Evolutionary conservation across 2,888 invertebrate genomes (phyloP).

Genomic region (Choristoneura rosaceana): DNA sequence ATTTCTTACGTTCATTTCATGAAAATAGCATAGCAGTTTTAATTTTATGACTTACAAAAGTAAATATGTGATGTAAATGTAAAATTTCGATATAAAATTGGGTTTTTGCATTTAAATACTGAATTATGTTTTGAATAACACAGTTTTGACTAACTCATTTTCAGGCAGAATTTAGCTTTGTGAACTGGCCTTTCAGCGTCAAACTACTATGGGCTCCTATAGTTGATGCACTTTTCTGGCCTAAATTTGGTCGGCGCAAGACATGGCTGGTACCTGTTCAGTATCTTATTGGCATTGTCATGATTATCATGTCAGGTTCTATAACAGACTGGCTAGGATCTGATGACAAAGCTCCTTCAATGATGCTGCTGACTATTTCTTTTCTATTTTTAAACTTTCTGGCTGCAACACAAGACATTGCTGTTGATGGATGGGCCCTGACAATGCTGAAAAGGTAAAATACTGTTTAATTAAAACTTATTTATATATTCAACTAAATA

Average conservation of each 20-base stretch:
- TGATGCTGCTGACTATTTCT: slow-evolving; percentile 91
- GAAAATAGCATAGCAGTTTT: too few relatives aligned
- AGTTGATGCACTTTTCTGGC: slow-evolving; percentile 96
- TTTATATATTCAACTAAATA: too few relatives aligned
- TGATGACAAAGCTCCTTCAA: slow-evolving; percentile 87
- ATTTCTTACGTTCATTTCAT: background rate
- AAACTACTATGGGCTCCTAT: slow-evolving; percentile 99
- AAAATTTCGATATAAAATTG: background rate
- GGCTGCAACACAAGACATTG: slow-evolving; percentile 99
- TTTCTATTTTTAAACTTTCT: slow-evolving; percentile 98
- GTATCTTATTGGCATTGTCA: slow-evolving; percentile 94
- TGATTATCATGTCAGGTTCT: slow-evolving; percentile 93
- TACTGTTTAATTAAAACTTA: background rate
- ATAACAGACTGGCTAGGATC: slow-evolving; percentile 92
- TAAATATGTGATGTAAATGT: too few relatives aligned
- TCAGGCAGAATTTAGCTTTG: slow-evolving; percentile 96
- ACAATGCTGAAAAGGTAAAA: slow-evolving; percentile 97
- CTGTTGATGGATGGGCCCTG: slow-evolving; percentile 99
- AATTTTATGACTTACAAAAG: too few relatives aligned
- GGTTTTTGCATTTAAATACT: background rate
- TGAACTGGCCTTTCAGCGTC: slow-evolving; percentile 96
- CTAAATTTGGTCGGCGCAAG: slow-evolving; percentile 95
- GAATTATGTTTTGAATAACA: background rate
- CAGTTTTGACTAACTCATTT: slow-evolving; percentile 45
- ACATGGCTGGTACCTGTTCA: slow-evolving; percentile 98